These are phyloP conservation scores for Troides oblongomaculatus DNA, from an alignment of 2,888 invertebrate genomes.

Conservation along the genomic window DNA sequence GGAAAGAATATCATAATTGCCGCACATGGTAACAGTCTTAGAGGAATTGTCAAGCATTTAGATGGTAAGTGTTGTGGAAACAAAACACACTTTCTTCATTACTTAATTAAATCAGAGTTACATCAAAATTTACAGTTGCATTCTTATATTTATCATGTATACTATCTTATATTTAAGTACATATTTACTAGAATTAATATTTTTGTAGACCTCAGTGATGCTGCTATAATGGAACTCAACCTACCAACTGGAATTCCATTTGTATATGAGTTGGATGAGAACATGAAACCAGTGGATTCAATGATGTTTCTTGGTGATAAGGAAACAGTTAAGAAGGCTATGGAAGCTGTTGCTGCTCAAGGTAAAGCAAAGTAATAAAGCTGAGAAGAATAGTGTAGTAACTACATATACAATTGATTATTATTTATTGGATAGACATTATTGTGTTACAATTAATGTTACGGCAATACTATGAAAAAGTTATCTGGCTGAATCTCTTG, in stretches of 20 bases:
- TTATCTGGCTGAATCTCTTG: background rate
- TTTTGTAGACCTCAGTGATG: constrained; percentile 82
- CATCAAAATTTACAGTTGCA: too few species aligned
- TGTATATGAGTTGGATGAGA: constrained; percentile 86
- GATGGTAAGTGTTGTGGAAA: constrained; percentile 80
- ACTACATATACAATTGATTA: constrained; percentile 1
- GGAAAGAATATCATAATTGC: constrained; percentile 90
- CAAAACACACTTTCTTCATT: too few species aligned
- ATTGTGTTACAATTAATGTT: background rate
- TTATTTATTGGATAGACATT: constrained; percentile 16
- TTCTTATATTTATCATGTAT: background rate
- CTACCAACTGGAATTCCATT: constrained; percentile 91
- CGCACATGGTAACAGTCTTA: constrained; percentile 91
- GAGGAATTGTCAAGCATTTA: constrained; percentile 92
- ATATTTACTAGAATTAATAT: background rate
- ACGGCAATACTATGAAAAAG: background rate
- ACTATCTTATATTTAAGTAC: background rate
- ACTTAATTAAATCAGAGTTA: background rate
- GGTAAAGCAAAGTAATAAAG: constrained; percentile 84
- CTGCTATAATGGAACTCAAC: constrained; percentile 87
- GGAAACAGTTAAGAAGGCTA: constrained; percentile 87
- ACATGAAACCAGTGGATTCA: constrained; percentile 84
- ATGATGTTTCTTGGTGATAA: constrained; percentile 89
- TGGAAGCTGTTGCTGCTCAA: constrained; percentile 88
- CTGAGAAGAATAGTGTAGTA: background rate